Conservation (phyloP, 1,140 invertebrate species). For the Campodea augens region DNA sequence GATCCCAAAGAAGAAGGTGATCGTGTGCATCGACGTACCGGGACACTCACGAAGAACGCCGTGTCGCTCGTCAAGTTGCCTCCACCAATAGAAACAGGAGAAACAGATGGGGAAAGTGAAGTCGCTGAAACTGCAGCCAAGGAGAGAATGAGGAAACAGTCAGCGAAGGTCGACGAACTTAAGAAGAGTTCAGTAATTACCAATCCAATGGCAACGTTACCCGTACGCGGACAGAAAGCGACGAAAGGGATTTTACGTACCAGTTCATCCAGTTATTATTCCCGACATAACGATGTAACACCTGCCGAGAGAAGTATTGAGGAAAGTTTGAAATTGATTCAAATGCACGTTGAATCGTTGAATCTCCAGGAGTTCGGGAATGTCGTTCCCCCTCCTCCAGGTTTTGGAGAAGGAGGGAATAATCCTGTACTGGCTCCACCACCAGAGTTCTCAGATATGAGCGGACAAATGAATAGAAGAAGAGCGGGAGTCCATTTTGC, state of each 20-base stretch:
- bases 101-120: conserved; percentile 38
- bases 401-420: conserved; percentile 12
- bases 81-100: conserved; percentile 47
- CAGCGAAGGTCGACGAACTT: conserved; percentile 8
- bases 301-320: conserved; percentile 24
- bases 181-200: conserved; percentile 6
- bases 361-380: conserved; percentile 13
- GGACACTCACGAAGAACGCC: conserved; percentile 37
- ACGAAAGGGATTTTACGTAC: background rate
- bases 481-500: too few species aligned
- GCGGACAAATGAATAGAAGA: conserved; percentile 11
- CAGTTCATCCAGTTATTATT: background rate
- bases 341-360: conserved; percentile 23
- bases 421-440: conserved; percentile 48
- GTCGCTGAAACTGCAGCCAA: conserved; percentile 9
- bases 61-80: conserved; percentile 59
- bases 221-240: background rate
- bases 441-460: conserved; percentile 43
- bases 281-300: too few species aligned
- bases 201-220: conserved; percentile 10
- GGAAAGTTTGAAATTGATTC: conserved; percentile 24
- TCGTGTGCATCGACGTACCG: background rate
- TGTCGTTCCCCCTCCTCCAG: conserved; percentile 18
- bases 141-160: conserved; percentile 8
- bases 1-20: background rate